Base-by-base conservation (phyloP, 2,888 invertebrate species). In the Dasysyrphus tricinctus region DNA sequence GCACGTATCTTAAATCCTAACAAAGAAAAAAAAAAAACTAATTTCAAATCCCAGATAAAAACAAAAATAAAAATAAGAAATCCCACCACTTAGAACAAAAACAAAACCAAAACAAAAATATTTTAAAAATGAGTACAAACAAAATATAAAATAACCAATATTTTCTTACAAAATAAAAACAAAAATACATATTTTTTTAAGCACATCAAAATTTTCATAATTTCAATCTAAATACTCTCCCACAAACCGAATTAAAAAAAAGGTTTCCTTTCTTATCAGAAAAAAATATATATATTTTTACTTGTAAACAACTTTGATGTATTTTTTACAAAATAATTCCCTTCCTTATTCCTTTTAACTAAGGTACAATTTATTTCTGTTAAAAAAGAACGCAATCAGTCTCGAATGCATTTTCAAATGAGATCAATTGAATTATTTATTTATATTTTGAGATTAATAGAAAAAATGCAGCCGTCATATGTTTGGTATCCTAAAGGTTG, bases 41-140 rank as follows among this genome's bases (percentile, higher is more conserved):
- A 19, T 4, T 57, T 12, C 12, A 24, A 37, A 34, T 47, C 34
- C 24, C n/a, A 7, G 16, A 59, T 39, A 24, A 9, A 32, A 49
- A 61, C 12, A 32, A 51, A 49, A 51, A 51, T 59, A 32, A 61
- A 51, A 72, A 76, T 1, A 72, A 61, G 54, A 57, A 73, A 80
- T 80, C 84, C 84, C 84, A 85, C 84, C 84, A 85, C 70, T 70
- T 44, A 61, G 24, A 42, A 75, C 61, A 70, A 37, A 63, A 32
- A 2, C 24, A 65, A 75, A 24, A 47, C 49, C 7, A 54, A 47
- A 0, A 12, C 47, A 49, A 67, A 5, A 32, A 32, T 32, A 32
- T 4, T 4, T 32, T 32, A 32, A 19, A 67, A 24, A 37, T 19
- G 49, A 49, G 67, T 67, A 54, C 37, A 65, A 65, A 81, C n/a